Evolutionary conservation across 1,140 invertebrate species (phyloP), one percentile per base, ranked within the genome.

Genomic region (Varroa destructor): DNA sequence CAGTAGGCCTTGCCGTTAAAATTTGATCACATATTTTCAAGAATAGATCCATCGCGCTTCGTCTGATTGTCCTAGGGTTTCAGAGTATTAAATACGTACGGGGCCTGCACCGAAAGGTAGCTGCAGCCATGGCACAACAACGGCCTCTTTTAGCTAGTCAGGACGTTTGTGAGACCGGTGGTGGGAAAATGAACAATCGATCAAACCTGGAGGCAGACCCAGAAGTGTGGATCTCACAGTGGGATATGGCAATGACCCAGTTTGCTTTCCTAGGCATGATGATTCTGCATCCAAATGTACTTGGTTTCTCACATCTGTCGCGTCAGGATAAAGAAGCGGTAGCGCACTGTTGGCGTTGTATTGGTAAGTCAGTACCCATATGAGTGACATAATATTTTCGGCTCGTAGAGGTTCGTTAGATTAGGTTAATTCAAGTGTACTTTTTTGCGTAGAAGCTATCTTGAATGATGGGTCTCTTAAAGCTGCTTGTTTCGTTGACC

Each of bases 211-310:
- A 4, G 61, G 10, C 12, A 12, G 61, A 67, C 12, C 40, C 40
- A 67, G 61, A 67, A 10, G 46, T 43, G 61, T 67, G 61, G 61
- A 67, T 67, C 61, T 67, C 61, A 67, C 61, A 67, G 37, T 67
- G 46, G 40, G 61, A 67, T 8, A 67, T 67, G 61, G 61, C 61
- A 2, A 12, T 67, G 36, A 67, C 61, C 12, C 61, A 67, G 61
- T 67, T 67, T 8, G 61, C 61, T 14, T 67, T 67, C 37, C 40
- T 67, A 12, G 61, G 61, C 37, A 14, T 67, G 61, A 67, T 67
- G 61, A 67, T 67, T 37, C 40, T 25, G 40, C 61, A 67, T 67
- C 61, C 61, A 40, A 37, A 67, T 14, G 61, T 25, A 12, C 14
- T 67, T 12, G 61, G 61, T 2, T 67, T 67, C 8, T 67, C 61